These are phyloP conservation scores for Hirudo medicinalis DNA, from an alignment of 1,140 invertebrate species.

Conservation along the genomic window DNA sequence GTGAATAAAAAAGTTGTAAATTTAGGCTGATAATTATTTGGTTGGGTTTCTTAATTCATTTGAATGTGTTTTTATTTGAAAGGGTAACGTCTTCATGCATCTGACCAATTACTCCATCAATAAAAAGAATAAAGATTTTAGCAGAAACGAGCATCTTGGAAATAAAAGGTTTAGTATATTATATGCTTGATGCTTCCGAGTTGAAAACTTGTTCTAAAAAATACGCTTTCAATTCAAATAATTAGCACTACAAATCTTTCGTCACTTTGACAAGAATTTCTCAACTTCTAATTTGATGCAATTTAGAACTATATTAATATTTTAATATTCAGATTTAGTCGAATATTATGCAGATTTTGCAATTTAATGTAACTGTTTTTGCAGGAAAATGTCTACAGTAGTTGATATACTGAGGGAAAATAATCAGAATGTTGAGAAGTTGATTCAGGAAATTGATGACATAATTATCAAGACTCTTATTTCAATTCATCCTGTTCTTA, in stretches of 20 bases:
- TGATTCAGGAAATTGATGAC: constrained; percentile 70
- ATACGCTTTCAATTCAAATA: no score
- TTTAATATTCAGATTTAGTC: background rate
- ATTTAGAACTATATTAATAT: background rate
- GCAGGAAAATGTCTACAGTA: constrained; percentile 62
- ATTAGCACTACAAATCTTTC: no score
- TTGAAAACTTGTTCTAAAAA: no score
- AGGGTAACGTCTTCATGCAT: constrained; percentile 44
- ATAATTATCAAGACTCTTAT: constrained; percentile 77
- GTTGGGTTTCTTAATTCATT: constrained; percentile 25
- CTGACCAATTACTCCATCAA: constrained; percentile 44
- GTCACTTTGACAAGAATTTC: no score
- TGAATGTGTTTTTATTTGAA: constrained; percentile 25
- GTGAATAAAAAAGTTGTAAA: no score
- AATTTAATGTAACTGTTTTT: constrained; percentile 24
- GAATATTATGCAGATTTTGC: background rate
- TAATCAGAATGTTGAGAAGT: constrained; percentile 56
- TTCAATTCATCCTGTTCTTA: constrained; percentile 66
- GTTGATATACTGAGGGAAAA: constrained; percentile 57
- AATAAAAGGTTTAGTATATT: constrained; percentile 55
- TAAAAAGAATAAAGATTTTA: constrained; percentile 56
- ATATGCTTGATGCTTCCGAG: no score
- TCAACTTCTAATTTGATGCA: no score
- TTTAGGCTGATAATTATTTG: background rate
- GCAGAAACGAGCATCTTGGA: constrained; percentile 56